These are phyloP conservation scores for Anolis sagrei DNA, from an alignment of 2,113 vertebrate species.

Conservation along the genomic window DNA sequence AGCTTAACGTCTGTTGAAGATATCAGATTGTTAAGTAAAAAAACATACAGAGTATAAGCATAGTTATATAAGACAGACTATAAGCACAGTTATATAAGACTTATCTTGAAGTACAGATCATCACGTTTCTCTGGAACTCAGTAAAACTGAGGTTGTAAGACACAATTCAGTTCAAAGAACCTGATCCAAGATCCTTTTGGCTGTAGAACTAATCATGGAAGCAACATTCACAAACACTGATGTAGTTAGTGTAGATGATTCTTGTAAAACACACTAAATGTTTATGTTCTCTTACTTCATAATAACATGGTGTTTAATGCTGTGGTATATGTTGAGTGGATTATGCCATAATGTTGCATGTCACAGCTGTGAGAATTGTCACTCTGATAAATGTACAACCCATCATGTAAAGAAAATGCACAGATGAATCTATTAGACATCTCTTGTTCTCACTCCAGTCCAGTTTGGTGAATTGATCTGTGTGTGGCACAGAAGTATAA, in stretches of 20 bases:
- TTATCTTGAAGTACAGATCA: not conserved
- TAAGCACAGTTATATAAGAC: not conserved
- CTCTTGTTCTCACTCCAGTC: conserved; percentile 25
- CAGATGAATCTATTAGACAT: conserved; percentile 37
- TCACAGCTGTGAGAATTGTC: too few relatives aligned
- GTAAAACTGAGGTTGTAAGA: not conserved
- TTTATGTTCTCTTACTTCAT: not conserved
- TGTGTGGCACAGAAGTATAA: conserved; percentile 21
- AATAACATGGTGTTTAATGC: not conserved
- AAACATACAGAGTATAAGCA: too few relatives aligned
- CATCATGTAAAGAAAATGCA: conserved; percentile 54
- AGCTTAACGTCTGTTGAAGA: too few relatives aligned
- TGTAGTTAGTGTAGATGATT: not conserved
- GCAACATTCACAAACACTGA: not conserved
- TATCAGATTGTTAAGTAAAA: too few relatives aligned
- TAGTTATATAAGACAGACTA: not conserved
- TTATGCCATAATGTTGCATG: not conserved
- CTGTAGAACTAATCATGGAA: not conserved
- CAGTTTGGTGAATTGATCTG: conserved; percentile 38
- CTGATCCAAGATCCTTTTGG: not conserved
- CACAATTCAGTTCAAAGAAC: not conserved
- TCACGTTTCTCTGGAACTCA: not conserved
- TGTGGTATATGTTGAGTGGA: fast-evolving
- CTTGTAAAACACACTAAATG: fast-evolving
- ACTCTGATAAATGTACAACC: conserved; percentile 28